A percentile compares a stretch with the other conserved stretches of the same genome.
phyloP scores from a whole-genome alignment of 2,888 invertebrate genomes.

The Tetheella fluctuosa region DNA sequence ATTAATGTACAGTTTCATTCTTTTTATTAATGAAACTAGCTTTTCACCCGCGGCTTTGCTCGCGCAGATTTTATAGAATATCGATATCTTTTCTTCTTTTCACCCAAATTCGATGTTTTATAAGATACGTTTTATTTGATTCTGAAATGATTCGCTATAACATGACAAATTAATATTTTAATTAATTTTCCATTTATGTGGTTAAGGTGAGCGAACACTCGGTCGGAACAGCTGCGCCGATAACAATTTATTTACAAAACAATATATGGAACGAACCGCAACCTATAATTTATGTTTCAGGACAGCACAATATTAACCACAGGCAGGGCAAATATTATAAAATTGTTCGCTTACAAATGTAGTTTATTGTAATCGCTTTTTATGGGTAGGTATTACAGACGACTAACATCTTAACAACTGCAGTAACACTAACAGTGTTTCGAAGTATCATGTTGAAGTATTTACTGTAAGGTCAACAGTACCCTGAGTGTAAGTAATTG shows the following conservation, averaged over 20 bases:
- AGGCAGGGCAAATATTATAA: not conserved
- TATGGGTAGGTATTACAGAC: too few relatives aligned
- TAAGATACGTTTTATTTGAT: not conserved
- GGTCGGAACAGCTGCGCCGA: not conserved
- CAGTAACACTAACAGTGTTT: too few relatives aligned
- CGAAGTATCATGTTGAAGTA: too few relatives aligned
- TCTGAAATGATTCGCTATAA: not conserved
- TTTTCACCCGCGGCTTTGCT: too few relatives aligned
- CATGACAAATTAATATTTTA: not conserved
- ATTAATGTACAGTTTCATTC: too few relatives aligned
- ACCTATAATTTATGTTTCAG: not conserved
- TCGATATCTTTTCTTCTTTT: too few relatives aligned
- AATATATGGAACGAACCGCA: not conserved
- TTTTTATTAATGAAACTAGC: too few relatives aligned
- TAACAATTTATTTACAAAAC: constrained; percentile 2
- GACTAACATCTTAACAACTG: too few relatives aligned
- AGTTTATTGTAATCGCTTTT: not conserved
- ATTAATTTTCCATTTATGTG: not conserved
- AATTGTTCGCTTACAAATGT: not conserved
- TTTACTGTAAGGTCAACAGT: too few relatives aligned
- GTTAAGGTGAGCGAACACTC: not conserved
- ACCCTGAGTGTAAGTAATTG: too few relatives aligned
- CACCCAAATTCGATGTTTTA: too few relatives aligned
- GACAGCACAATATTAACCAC: not conserved
- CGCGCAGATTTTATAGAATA: too few relatives aligned